Evolutionary conservation across 2,113 vertebrate genomes (phyloP).

Genomic region (Ammospiza caudacuta): DNA sequence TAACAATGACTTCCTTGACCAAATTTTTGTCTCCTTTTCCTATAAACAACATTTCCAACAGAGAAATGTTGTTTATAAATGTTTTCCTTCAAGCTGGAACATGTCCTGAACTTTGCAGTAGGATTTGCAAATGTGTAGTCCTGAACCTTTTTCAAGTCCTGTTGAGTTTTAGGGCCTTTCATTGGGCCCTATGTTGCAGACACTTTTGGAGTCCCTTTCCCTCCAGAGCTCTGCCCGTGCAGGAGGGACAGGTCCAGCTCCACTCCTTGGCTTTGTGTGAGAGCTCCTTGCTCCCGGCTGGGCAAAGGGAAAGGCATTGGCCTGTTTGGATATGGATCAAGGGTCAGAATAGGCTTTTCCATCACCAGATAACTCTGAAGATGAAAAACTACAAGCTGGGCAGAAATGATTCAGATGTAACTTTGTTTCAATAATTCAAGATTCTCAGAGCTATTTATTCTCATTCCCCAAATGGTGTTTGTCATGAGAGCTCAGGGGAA

Average conservation of each 20-base stretch:
- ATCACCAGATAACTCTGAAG: not conserved
- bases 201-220: not conserved
- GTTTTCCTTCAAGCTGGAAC: not conserved
- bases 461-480: constrained; percentile 38
- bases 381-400: not conserved
- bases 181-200: not conserved
- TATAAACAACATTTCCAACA: not conserved
- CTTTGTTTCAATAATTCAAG: constrained; percentile 63
- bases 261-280: not conserved
- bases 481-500: constrained; percentile 37
- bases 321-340: not conserved
- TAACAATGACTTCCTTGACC: not conserved
- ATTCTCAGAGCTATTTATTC: constrained; percentile 51
- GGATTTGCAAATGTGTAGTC: fast-evolving
- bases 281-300: not conserved
- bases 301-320: not conserved
- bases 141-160: not conserved
- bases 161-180: not conserved
- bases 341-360: not conserved
- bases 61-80: not conserved
- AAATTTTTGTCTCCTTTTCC: not conserved
- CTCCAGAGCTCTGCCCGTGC: not conserved
- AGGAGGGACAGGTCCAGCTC: not conserved
- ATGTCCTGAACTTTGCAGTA: not conserved
- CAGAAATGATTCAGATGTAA: not conserved